phyloP scores from a whole-genome alignment of 2,113 vertebrate genomes.

The Harpagus bidentatus region DNA sequence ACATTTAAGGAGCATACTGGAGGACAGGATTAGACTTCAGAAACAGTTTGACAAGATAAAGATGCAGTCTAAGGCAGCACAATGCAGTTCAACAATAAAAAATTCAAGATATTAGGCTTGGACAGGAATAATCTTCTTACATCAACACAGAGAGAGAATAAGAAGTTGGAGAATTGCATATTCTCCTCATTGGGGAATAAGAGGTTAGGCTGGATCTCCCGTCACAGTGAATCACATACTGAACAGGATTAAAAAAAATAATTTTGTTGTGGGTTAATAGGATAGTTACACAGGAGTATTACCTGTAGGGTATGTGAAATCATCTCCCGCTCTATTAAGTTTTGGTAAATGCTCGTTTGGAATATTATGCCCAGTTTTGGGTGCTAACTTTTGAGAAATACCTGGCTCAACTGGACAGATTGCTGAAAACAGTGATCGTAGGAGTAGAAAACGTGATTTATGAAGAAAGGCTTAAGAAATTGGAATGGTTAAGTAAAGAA shows the following conservation, averaged over 20 bases:
- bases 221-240: background rate
- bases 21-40: background rate
- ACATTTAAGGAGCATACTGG: background rate
- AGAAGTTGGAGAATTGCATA: background rate
- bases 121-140: background rate
- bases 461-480: background rate
- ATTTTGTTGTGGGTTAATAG: constrained; percentile 9
- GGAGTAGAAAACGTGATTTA: background rate
- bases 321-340: background rate
- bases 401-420: background rate
- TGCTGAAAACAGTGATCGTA: background rate
- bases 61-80: background rate
- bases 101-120: background rate
- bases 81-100: background rate
- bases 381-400: background rate
- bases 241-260: background rate
- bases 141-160: background rate
- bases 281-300: background rate
- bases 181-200: background rate
- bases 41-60: background rate
- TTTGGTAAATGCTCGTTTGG: background rate
- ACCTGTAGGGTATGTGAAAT: background rate
- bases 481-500: background rate
- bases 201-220: background rate
- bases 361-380: background rate